Evolutionary conservation across 2,888 invertebrate species (phyloP), one percentile per base, ranked within the genome.

Genomic region (Tinea trinotella): DNA sequence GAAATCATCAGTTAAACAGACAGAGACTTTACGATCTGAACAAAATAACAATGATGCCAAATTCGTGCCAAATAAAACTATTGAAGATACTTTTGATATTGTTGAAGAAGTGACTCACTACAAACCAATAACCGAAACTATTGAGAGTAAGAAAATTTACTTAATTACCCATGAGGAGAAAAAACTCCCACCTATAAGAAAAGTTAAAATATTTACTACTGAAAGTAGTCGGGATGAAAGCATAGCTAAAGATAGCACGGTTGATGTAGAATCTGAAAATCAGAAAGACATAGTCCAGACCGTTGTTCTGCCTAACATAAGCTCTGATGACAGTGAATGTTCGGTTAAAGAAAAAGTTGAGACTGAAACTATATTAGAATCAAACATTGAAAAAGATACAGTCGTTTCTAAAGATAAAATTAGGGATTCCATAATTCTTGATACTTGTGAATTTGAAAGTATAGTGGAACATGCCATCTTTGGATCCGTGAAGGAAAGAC

Each of bases 161-260:
- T 74, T 92, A 44, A 92, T 92, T 59, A 92, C 92, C 3, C 92
- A 92, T 57, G 92, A 92, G 74, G 91, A 92, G 74, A 88, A 90
- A 60, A 88, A 88, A 73, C 76, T 90, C 65, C 89, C 89, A 57
- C 91, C 92, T 9, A 88, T 91, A 46, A 84, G 84, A 58, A 84
- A 83, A 17, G 77, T 84, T 0, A 85, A 84, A 71, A 69, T 84
- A 18, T 91, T 76, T 80, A 89, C 72, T 65, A 91, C 76, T 86
- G 40, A 40, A 2, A 13, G 2, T 4, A 15, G 2, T 40, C 40
- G 12, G 2, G 13, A 13, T 40, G 40, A 40, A 40, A 15, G n/a
- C 40, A 2, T 12, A 13, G 1, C 12, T 4, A 15, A 40, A 6
- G 15, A 12, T 2, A 15, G 13, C 13, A 15, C 13, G 6, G 40